These are phyloP conservation scores for Thecocarcelia acutangulata DNA, from an alignment of 2,888 invertebrate species.

Conservation along the genomic window DNA sequence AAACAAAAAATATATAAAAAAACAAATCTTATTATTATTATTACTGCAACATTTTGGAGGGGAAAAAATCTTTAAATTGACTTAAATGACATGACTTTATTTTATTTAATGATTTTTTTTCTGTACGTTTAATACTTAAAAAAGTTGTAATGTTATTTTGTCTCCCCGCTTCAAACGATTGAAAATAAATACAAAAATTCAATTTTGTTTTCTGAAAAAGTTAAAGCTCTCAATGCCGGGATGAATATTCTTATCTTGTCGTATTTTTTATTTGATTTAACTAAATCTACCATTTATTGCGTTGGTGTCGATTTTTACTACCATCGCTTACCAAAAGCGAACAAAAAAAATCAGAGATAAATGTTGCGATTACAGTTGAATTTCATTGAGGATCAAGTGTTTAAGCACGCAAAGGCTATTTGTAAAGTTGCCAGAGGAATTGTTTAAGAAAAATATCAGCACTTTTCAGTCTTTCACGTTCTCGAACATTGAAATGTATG, in stretches of 20 bases:
- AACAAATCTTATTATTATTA: conserved; percentile 42
- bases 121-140: conserved; percentile 37
- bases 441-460: too few relatives aligned
- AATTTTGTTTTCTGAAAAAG: conserved; percentile 45
- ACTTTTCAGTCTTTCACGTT: too few relatives aligned
- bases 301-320: conserved; percentile 28
- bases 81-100: conserved; percentile 66
- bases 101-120: conserved; percentile 47
- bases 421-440: background rate
- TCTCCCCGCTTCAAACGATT: conserved; percentile 10
- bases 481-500: too few relatives aligned
- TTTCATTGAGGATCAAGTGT: conserved; percentile 58
- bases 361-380: conserved; percentile 56
- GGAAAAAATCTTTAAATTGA: conserved; percentile 55
- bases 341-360: conserved; percentile 38
- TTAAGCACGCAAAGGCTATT: conserved; percentile 43
- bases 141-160: conserved; percentile 9
- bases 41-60: conserved; percentile 17
- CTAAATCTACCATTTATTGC: conserved; percentile 26
- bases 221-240: conserved; percentile 10
- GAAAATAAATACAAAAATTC: conserved; percentile 51
- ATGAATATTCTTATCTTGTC: conserved; percentile 29
- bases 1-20: conserved; percentile 2
- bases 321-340: background rate
- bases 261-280: conserved; percentile 12